Evolutionary conservation across 2,888 invertebrate species (phyloP).

Genomic region (Leptinotarsa tumamoca): DNA sequence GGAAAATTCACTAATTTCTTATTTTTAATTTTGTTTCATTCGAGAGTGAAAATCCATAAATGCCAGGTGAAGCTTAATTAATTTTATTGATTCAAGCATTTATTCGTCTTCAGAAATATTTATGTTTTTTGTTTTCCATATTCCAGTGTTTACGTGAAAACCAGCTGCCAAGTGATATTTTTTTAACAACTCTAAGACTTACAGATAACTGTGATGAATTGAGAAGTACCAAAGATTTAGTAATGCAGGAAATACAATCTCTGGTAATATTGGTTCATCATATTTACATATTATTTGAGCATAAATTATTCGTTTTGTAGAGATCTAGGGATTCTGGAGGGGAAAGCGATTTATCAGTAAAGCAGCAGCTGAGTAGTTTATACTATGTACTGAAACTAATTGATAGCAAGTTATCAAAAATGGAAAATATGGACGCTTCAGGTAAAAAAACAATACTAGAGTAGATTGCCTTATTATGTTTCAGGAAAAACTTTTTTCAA

Average conservation of each 20-base stretch:
- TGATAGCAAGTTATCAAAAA: slow-evolving; percentile 68
- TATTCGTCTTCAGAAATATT: neutral
- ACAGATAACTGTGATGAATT: slow-evolving; percentile 87
- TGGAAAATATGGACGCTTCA: slow-evolving; percentile 58
- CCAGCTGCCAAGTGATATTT: slow-evolving; percentile 82
- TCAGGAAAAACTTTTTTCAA: neutral
- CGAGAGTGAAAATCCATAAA: no score
- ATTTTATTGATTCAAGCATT: no score
- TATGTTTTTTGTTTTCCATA: neutral
- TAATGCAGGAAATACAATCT: slow-evolving; percentile 84
- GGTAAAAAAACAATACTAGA: slow-evolving; percentile 31
- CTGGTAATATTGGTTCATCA: slow-evolving; percentile 67
- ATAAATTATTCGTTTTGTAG: slow-evolving; percentile 57
- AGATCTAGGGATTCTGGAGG: slow-evolving; percentile 89
- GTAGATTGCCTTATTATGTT: neutral
- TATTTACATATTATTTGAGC: neutral
- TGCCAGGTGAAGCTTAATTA: no score
- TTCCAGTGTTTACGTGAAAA: slow-evolving; percentile 84
- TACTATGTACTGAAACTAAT: slow-evolving; percentile 83
- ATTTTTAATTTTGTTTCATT: no score
- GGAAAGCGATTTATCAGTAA: slow-evolving; percentile 84
- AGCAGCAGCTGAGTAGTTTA: slow-evolving; percentile 88
- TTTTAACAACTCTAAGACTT: slow-evolving; percentile 83
- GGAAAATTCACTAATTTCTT: no score
- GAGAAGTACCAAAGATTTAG: slow-evolving; percentile 81